Evolutionary conservation across 2,113 vertebrate species (phyloP).

Genomic region (Siphamia tubifer): DNA sequence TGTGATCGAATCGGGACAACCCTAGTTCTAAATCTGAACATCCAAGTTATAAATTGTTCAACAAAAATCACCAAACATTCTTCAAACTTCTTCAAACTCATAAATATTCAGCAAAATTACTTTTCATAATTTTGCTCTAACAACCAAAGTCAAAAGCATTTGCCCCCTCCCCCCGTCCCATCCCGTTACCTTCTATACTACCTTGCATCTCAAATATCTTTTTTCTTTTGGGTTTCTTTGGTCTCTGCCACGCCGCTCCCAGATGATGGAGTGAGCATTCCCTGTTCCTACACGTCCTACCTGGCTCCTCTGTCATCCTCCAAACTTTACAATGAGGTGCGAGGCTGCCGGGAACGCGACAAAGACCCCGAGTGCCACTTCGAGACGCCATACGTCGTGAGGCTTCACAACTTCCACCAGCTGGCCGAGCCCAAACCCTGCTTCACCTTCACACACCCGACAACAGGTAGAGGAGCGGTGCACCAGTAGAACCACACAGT

Average conservation of each 20-base stretch:
- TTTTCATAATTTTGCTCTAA: too few species aligned
- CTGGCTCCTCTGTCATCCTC: slow-evolving; percentile 92
- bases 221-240: neutral
- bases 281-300: slow-evolving; percentile 89
- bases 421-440: slow-evolving; percentile 87
- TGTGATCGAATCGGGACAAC: too few species aligned
- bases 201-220: slow-evolving; percentile 1
- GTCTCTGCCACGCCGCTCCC: neutral
- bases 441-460: slow-evolving; percentile 90
- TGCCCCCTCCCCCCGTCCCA: too few species aligned
- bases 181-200: slow-evolving; percentile 2
- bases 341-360: slow-evolving; percentile 89
- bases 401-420: slow-evolving; percentile 94
- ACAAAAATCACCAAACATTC: too few species aligned
- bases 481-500: neutral
- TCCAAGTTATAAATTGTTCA: too few species aligned
- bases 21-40: too few species aligned
- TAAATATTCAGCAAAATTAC: too few species aligned
- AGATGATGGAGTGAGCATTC: slow-evolving; percentile 92
- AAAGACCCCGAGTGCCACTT: slow-evolving; percentile 89
- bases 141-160: neutral
- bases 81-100: too few species aligned
- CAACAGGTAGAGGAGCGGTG: slow-evolving; percentile 70
- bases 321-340: slow-evolving; percentile 94
- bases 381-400: slow-evolving; percentile 92